Percentiles rank a stretch among this genome's conserved stretches.
Evolutionary conservation across 2,113 vertebrate species (phyloP).

Genomic region (Microcebus jonahi): DNA sequence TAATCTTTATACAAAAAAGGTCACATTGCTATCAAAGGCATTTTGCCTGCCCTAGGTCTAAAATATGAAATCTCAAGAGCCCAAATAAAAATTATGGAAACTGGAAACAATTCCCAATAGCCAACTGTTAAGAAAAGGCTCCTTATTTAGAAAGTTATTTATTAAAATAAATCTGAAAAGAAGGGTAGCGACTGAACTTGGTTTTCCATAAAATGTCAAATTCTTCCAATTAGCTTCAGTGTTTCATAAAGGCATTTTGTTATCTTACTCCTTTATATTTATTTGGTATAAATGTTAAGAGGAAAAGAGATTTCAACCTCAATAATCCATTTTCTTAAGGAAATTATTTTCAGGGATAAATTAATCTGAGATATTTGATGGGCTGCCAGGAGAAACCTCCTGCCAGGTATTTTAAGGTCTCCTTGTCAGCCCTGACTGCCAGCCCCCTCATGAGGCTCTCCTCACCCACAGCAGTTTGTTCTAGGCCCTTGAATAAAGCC

Average conservation of each 20-base stretch:
- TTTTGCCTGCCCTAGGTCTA: background rate
- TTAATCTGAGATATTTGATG: background rate
- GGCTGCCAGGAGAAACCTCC: background rate
- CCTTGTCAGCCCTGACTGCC: rapidly evolving
- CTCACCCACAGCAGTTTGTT: background rate
- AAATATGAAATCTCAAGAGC: background rate
- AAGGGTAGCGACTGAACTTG: background rate
- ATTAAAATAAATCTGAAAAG: background rate
- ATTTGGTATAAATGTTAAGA: background rate
- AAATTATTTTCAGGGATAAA: background rate
- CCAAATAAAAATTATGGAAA: slow-evolving; percentile 7
- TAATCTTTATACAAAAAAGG: background rate
- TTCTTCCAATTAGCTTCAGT: background rate
- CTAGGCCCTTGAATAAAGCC: background rate
- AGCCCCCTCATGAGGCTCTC: rapidly evolving
- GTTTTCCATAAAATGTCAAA: slow-evolving; percentile 42
- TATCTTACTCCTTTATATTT: background rate
- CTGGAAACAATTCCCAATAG: background rate
- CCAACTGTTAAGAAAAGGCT: background rate
- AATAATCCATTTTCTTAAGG: background rate
- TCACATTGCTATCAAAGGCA: background rate
- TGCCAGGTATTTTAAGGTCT: too few species aligned
- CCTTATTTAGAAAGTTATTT: slow-evolving; percentile 7
- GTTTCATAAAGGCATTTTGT: background rate
- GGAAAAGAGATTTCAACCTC: background rate